Percentiles rank a stretch among this genome's conserved stretches.
Evolutionary conservation across 92 coral and sea anemone species (phyloP).

Genomic region (Hydrozoanthus gracilis): DNA sequence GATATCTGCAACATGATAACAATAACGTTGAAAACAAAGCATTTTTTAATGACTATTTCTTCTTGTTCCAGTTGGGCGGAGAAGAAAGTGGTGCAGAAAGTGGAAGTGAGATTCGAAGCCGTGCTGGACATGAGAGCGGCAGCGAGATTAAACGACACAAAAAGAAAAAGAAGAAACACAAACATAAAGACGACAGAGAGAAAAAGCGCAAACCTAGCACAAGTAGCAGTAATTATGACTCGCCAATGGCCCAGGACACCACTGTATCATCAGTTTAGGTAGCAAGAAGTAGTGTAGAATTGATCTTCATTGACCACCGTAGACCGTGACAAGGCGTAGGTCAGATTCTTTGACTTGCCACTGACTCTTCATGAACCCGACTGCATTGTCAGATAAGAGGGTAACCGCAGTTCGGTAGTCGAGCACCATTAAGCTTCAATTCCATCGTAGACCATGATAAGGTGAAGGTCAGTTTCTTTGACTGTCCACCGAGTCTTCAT

Average conservation of each 20-base stretch:
- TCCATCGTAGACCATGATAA: too few species aligned
- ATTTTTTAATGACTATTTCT: conserved; percentile 49
- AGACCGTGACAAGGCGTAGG: too few species aligned
- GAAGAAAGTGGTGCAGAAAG: conserved; percentile 89
- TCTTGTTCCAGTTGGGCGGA: conserved; percentile 72
- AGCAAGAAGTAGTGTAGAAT: not conserved
- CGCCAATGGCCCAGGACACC: conserved; percentile 81
- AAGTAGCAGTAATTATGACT: conserved; percentile 91
- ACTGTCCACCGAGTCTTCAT: too few species aligned
- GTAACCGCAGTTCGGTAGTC: too few species aligned
- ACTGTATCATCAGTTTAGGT: conserved; percentile 40
- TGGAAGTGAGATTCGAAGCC: conserved; percentile 70
- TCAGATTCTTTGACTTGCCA: too few species aligned
- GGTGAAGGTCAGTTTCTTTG: too few species aligned
- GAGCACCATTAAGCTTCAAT: too few species aligned
- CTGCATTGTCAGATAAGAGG: too few species aligned
- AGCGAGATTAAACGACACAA: conserved; percentile 74
- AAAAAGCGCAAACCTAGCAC: conserved; percentile 88
- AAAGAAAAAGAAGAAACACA: conserved; percentile 96
- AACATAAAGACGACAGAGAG: conserved; percentile 79
- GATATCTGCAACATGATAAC: too few species aligned
- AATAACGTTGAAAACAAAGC: too few species aligned
- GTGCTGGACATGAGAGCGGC: conserved; percentile 64
- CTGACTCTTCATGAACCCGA: too few species aligned
- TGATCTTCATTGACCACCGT: too few species aligned